Base-by-base conservation (phyloP, 1,140 invertebrate genomes). In the Lepeophtheirus salmonis region DNA sequence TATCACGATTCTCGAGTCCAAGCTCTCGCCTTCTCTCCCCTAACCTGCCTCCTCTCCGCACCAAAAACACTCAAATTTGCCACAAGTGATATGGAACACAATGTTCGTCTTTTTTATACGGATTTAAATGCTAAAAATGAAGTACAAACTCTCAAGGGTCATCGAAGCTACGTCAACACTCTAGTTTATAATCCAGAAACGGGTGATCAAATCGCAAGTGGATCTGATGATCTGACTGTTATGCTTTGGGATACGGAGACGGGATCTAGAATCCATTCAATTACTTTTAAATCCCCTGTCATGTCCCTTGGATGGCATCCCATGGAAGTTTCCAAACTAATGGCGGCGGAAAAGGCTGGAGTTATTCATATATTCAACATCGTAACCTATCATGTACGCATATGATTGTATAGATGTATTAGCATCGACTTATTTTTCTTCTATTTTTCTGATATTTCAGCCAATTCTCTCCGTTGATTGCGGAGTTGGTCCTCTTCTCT, bases 161-260 rank as follows among this genome's bases (percentile, higher is more conserved):
- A 57, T 25, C 16, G 16, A n/a, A 23, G 25, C 6, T 57, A 57
- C n/a, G 55, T 57, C 24, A 57, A 57, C 21, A 57, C 55, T 2
- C 3, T 57, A 4, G 55, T 25, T 6, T 57, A 24, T 57, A 21
- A 57, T 24, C 55, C 55, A 3, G 22, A 57, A 57, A 18, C 26
- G 16, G 55, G 26, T 2, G 55, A 41, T 17, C 55, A 57, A 16
- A 2, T 57, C 13, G 21, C 21, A 1, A n/a, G 13, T 41, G 55
- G 55, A 17, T 23, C 20, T 18, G 55, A 57, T 24, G 55, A 57
- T 25, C 23, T 17, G 20, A 57, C 55, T 17, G 23, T 41, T 23
- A 41, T 57, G 3, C n/a, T 48, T 20, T 57, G 55, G 55, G 17
- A 57, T n/a, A 21, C 26, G 2, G 23, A 26, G 20, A 41, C n/a